A percentile compares a stretch with the other conserved stretches of the same genome.
Conservation (phyloP, 2,113 vertebrate genomes). For the Paratilapia polleni region DNA sequence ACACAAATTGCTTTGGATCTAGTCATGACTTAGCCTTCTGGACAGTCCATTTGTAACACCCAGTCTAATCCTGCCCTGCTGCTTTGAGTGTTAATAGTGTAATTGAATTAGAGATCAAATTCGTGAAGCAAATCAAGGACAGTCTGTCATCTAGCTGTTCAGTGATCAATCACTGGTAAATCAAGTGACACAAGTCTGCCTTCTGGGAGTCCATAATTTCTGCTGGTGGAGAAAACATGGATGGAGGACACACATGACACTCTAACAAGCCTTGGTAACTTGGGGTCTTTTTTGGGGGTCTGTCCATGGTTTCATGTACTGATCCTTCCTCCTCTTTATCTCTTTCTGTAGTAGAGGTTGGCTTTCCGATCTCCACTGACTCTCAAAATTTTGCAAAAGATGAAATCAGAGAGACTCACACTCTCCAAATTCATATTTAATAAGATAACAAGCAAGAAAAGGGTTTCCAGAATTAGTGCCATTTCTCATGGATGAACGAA, state of each 20-base stretch:
- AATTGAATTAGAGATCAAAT: conserved; percentile 74
- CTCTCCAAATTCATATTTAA: background rate
- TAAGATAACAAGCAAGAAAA: background rate
- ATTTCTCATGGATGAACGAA: background rate
- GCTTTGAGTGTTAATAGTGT: conserved; percentile 65
- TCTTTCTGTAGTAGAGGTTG: background rate
- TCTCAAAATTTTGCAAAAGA: background rate
- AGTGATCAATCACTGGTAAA: conserved; percentile 48
- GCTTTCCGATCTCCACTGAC: background rate
- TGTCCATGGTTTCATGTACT: background rate
- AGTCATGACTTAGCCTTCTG: conserved; percentile 69
- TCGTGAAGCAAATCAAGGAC: conserved; percentile 59
- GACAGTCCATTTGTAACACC: conserved; percentile 55
- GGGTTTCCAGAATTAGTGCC: background rate
- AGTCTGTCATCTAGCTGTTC: conserved; percentile 22
- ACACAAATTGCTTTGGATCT: conserved; percentile 76
- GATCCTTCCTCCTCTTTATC: no score
- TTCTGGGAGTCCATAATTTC: background rate
- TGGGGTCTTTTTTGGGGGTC: background rate
- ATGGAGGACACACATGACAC: background rate
- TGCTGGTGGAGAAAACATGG: background rate
- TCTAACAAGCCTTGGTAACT: background rate
- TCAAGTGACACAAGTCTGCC: conserved; percentile 36
- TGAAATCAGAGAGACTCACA: background rate
- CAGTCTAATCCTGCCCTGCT: conserved; percentile 69